Evolutionary conservation across 2,797 vertebrate species (phyloP).

Genomic region (Diceros bicornis): DNA sequence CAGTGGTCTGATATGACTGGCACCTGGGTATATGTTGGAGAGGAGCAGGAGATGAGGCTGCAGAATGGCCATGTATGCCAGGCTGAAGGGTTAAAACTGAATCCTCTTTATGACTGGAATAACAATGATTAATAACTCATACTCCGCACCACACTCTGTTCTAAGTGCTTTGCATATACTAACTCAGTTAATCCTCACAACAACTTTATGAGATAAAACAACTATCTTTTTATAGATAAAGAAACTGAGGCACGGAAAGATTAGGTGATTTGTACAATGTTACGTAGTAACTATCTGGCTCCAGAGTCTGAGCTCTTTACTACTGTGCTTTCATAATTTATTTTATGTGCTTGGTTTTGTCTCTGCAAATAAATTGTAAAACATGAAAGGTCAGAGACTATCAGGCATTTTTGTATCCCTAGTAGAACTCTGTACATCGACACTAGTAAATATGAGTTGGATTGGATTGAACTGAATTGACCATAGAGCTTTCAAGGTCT

Average conservation of each 20-base stretch:
- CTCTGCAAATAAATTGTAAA: background rate
- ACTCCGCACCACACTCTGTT: background rate
- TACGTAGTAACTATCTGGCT: background rate
- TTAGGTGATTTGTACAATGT: background rate
- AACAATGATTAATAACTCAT: background rate
- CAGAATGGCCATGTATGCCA: background rate
- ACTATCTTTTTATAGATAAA: background rate
- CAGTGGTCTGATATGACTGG: background rate
- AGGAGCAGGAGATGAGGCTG: background rate
- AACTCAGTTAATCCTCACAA: background rate
- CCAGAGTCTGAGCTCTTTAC: background rate
- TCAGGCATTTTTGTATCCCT: background rate
- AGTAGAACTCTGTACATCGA: background rate
- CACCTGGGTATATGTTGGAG: background rate
- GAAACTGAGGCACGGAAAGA: conserved; percentile 12
- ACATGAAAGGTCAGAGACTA: background rate
- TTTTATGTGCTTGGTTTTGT: background rate
- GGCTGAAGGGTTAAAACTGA: background rate
- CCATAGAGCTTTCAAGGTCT: background rate
- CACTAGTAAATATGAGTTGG: background rate
- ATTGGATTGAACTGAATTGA: background rate
- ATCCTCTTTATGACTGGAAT: background rate
- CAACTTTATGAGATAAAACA: background rate
- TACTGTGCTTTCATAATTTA: background rate
- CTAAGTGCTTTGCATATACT: background rate